Conservation (phyloP, 2,888 invertebrate genomes). For the Cosmia pyralina region DNA sequence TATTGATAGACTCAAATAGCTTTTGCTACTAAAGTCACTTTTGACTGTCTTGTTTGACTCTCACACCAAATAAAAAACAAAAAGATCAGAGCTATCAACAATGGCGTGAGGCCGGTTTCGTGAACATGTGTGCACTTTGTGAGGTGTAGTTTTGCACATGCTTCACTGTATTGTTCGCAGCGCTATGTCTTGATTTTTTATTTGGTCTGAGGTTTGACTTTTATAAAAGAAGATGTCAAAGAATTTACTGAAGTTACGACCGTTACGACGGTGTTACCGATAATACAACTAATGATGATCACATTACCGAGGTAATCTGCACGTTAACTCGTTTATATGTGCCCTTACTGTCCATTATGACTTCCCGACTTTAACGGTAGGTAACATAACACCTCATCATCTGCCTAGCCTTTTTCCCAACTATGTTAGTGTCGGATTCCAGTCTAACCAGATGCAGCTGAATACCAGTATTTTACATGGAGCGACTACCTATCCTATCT, state of each 20-base stretch:
- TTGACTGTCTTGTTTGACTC: neutral
- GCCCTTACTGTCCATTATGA: constrained; percentile 1
- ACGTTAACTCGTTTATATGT: constrained; percentile 8
- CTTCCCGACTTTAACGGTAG: neutral
- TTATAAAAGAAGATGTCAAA: neutral
- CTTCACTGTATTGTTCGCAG: too few species aligned
- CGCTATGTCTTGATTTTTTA: too few species aligned
- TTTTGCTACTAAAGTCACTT: neutral
- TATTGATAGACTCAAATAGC: neutral
- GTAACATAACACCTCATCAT: constrained; percentile 1
- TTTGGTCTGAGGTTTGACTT: neutral
- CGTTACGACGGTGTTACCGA: neutral
- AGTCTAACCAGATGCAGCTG: too few species aligned
- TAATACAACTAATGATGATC: constrained; percentile 8
- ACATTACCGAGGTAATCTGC: constrained; percentile 10
- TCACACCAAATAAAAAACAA: too few species aligned
- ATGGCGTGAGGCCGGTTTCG: too few species aligned
- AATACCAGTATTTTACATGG: too few species aligned
- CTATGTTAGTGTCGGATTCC: too few species aligned
- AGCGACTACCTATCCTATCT: too few species aligned
- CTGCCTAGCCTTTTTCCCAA: too few species aligned
- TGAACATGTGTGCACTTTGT: too few species aligned
- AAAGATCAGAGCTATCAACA: too few species aligned
- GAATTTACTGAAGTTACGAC: neutral
- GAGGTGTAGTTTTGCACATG: too few species aligned